Evolutionary conservation across 2,113 vertebrate genomes (phyloP), one percentile per base, ranked within the genome.

Genomic region (Crotophaga sulcirostris): DNA sequence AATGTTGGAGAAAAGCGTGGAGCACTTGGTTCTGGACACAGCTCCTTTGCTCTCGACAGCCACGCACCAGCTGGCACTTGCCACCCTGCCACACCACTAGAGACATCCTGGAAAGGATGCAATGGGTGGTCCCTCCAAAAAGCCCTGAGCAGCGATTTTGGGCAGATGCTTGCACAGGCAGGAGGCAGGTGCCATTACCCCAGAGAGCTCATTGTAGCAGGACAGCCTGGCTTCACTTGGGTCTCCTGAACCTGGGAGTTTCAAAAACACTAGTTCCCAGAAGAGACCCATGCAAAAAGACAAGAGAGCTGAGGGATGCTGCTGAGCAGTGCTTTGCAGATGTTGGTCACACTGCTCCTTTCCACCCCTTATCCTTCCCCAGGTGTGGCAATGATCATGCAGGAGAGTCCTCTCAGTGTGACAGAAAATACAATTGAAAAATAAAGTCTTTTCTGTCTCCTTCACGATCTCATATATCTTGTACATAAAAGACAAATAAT

Each of bases 401-500:
- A 1, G 34, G 12, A 87, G 33, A 75, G 55, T 87, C n/a, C 56
- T 81, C 66, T 66, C 6, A 4, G 49, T 44, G 23, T 77, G 52
- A 79, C 59, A 81, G 89, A 88, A 94, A 94, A 91, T 3, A 54
- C 58, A 56, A 87, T 4, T 51, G 60, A 74, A 79, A 89, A 94
- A 78, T 42, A 31, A 89, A 90, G 26, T 52, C 52, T 91, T 78
- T 93, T 75, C 69, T 87, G 55, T 72, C 78, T 84, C 70, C 75
- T 93, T 74, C 73, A 86, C 76, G 68, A 88, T 88, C 90, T 78
- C 70, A 80, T 59, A 26, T 59, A 79, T 33, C 78, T 91, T 81
- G 47, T 42, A 40, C 55, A 72, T 89, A 91, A 95, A 95, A 95
- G 73, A 25, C 62, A 82, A 89, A 67, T 94, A 83, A 92, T 84